Evolutionary conservation across 2,888 invertebrate genomes (phyloP), one percentile per base, ranked within the genome.

Genomic region (Baccha elongata): DNA sequence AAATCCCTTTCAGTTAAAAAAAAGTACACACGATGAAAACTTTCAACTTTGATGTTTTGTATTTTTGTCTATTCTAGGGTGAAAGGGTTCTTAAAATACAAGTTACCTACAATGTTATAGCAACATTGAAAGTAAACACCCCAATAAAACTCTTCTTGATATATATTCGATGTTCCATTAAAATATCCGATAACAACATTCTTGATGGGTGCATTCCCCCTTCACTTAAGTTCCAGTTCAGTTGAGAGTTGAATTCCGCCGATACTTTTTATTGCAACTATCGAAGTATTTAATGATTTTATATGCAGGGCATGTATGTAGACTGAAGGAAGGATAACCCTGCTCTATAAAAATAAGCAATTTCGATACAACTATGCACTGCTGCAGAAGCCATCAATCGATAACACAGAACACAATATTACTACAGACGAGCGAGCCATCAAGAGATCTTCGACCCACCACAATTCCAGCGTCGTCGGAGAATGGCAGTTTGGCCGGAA

Each of bases 131-230:
- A 65, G 40, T 8, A 52, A 37, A 52, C 32, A 35, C 35, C 37
- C 23, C 19, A 35, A 58, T 76, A 83, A 72, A 78, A 72, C 37
- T 48, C 52, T 19, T 13, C 67, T 37, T 72, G 58, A 71, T 65
- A 44, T 21, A 19, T 46, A 10, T 11, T 46, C n/a, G n/a, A 5
- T 58, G 13, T 26, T 10, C 52, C 65, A 71, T 71, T 65, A 76
- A 76, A 72, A 62, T 72, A 81, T 76, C 67, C 62, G 62, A 72
- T 78, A 78, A 62, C 67, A 76, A 72, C 69, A 78, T 83, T 76
- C 76, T 76, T 83, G 44, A 26, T 19, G 26, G 19, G 19, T 19
- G 29, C 26, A 44, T 17, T 29, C 26, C 17, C 60, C 7, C 42
- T 42, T 19, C n/a, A 55, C 17, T 17, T 17, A 15, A 19, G 19